Conservation (phyloP, 2,113 vertebrate species). For the Psephotus haematonotus region DNA sequence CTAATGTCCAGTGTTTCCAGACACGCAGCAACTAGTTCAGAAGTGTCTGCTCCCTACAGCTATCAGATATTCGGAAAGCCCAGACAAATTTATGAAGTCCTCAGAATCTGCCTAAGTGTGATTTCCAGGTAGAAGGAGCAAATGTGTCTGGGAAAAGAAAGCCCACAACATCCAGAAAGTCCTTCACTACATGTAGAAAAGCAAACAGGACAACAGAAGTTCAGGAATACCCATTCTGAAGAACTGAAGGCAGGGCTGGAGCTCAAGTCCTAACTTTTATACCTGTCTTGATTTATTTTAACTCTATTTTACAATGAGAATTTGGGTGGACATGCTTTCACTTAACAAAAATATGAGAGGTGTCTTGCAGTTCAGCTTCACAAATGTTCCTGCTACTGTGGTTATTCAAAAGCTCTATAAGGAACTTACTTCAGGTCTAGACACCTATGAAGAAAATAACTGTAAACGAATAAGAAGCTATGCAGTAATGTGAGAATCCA, state of each 20-base stretch:
- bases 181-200: background rate
- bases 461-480: background rate
- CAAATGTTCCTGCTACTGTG: background rate
- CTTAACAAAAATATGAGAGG: background rate
- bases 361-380: background rate
- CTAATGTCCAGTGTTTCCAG: background rate
- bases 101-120: background rate
- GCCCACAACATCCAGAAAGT: background rate
- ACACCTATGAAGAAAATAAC: background rate
- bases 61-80: background rate
- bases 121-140: background rate
- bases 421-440: background rate
- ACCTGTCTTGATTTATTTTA: background rate
- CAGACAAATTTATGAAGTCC: background rate
- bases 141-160: background rate
- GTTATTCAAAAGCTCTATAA: background rate
- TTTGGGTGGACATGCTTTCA: background rate
- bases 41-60: background rate
- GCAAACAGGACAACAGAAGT: background rate
- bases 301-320: accelerated
- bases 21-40: background rate
- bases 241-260: background rate
- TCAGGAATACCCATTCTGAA: background rate
- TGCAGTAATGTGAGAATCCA: background rate
- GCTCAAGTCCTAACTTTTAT: background rate